These are phyloP conservation scores for Agrilus planipennis DNA, from an alignment of 1,140 invertebrate species.

Conservation along the genomic window DNA sequence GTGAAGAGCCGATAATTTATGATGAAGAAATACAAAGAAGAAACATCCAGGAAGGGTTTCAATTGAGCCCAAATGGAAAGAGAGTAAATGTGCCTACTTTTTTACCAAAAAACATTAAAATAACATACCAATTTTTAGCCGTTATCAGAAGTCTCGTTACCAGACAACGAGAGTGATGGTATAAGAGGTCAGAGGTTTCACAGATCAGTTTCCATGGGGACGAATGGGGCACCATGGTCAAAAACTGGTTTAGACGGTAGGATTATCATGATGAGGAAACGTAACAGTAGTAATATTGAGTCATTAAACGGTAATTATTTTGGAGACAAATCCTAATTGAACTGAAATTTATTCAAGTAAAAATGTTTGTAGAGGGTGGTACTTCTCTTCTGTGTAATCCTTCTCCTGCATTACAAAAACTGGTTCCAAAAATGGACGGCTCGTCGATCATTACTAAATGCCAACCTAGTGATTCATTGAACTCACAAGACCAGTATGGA, in stretches of 20 bases:
- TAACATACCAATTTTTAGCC: constrained; percentile 32
- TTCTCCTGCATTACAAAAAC: constrained; percentile 60
- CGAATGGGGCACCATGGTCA: constrained; percentile 46
- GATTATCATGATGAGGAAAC: constrained; percentile 49
- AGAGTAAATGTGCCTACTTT: constrained; percentile 28
- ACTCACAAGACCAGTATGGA: constrained; percentile 31
- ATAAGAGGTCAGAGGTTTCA: constrained; percentile 44
- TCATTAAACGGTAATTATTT: constrained; percentile 40
- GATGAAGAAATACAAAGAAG: constrained; percentile 40
- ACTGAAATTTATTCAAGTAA: not conserved
- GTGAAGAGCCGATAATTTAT: constrained; percentile 42
- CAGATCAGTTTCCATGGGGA: constrained; percentile 46
- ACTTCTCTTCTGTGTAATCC: constrained; percentile 73
- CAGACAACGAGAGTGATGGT: constrained; percentile 43
- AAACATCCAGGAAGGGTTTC: constrained; percentile 32
- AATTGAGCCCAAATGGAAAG: constrained; percentile 24
- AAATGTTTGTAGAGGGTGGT: constrained; percentile 41
- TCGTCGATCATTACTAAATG: constrained; percentile 38
- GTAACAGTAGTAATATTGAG: constrained; percentile 62
- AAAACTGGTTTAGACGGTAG: constrained; percentile 46
- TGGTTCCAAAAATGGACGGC: constrained; percentile 50
- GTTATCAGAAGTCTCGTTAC: constrained; percentile 42
- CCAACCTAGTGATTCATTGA: constrained; percentile 27
- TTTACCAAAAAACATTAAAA: constrained; percentile 1
- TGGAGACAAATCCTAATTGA: constrained; percentile 4